Evolutionary conservation across 2,888 invertebrate genomes (phyloP), one percentile per base, ranked within the genome.

Genomic region (Caenorhabditis sp.): DNA sequence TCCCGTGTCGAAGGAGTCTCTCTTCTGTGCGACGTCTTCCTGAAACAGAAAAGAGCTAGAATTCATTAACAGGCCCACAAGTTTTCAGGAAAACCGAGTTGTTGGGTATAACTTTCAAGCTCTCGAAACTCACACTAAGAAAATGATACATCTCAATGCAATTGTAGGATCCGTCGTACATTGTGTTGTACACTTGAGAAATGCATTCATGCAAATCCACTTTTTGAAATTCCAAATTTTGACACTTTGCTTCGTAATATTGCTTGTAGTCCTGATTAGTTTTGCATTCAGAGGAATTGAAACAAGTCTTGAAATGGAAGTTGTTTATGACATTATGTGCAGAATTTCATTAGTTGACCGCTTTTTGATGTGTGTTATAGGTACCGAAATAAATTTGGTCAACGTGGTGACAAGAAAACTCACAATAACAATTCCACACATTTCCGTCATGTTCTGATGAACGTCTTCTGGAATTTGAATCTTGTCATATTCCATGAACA

Each of bases 221-320:
- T 41, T 61, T 61, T 35, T 41, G 41, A 41, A 61, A 41, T 16
- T 61, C 61, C 6, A 61, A 24, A 14, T 41, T 61, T 24, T 61
- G 61, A 41, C 61, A 61, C 10, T 61, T 61, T 12, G 61, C 61
- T 24, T 61, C 24, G 38, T 61, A 61, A 41, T 38, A 61, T 38
- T 14, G 2, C 14, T 24, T 61, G 41, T 41, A 61, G n/a, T 61
- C 38, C 6, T 41, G 61, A 24, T 31, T 61, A 7, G 61, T 61
- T 14, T 8, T 14, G 10, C 61, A 61, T 24, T 61, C 41, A 24
- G 61, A 41, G n/a, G 35, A n/a, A 41, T 24, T 61, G 41, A 41
- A 61, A n/a, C 61, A 61, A 5, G 61, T 24, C 61, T 61, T n/a
- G 19, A 58, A 58, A 58, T 19, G 2, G 7, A 35, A 19, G n/a